These are phyloP conservation scores for Antitype chi DNA, from an alignment of 2,888 invertebrate species.

Conservation along the genomic window DNA sequence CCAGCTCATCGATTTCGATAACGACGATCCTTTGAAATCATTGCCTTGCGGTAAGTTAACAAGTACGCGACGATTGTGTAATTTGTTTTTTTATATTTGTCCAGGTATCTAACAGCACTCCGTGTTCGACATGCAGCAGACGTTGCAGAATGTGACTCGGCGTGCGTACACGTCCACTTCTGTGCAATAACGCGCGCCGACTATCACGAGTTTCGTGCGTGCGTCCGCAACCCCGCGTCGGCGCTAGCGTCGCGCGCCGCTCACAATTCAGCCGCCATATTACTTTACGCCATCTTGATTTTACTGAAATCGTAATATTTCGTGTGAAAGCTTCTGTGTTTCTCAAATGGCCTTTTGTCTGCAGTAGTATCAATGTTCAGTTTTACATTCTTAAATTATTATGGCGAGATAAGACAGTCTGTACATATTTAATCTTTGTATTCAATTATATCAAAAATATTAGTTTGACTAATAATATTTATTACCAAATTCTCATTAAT, in stretches of 20 bases:
- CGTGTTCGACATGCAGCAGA: constrained; percentile 92
- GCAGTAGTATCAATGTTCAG: constrained; percentile 45
- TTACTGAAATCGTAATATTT: constrained; percentile 76
- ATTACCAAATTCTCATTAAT: constrained; percentile 56
- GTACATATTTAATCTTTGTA: constrained; percentile 47
- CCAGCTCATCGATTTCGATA: too few relatives aligned
- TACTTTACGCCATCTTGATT: constrained; percentile 86
- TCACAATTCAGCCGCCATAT: constrained; percentile 83
- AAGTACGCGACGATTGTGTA: too few relatives aligned
- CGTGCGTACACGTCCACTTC: constrained; percentile 95
- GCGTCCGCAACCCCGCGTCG: constrained; percentile 95
- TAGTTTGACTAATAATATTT: constrained; percentile 48
- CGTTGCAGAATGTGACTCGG: constrained; percentile 91
- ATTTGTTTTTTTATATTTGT: background rate
- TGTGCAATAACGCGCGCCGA: constrained; percentile 97
- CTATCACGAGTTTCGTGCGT: constrained; percentile 94
- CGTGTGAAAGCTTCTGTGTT: constrained; percentile 50
- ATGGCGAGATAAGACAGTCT: constrained; percentile 23
- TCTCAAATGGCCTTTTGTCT: constrained; percentile 39
- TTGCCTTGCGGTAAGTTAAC: too few relatives aligned
- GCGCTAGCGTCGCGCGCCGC: constrained; percentile 92
- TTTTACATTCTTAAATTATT: constrained; percentile 32
- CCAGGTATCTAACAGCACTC: constrained; percentile 94
- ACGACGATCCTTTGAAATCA: too few relatives aligned
- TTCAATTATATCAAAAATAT: constrained; percentile 48